Conservation (phyloP, 2,797 vertebrate genomes). For the Anniella stebbinsi region DNA sequence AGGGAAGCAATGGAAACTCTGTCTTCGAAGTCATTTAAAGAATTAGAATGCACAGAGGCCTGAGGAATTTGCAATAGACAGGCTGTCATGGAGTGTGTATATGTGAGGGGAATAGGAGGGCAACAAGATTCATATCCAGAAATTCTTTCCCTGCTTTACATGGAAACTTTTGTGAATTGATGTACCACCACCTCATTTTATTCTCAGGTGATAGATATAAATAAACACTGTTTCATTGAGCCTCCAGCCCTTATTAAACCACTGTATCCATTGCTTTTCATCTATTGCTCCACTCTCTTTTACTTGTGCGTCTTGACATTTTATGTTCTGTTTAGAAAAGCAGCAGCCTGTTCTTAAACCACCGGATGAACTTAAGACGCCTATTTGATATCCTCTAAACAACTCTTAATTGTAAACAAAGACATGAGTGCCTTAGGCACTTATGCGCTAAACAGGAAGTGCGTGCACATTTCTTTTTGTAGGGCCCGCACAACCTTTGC, state of each 20-base stretch:
- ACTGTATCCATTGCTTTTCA: not conserved
- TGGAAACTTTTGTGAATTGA: not conserved
- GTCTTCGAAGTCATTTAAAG: constrained; percentile 9
- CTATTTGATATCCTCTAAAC: not conserved
- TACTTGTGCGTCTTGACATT: not conserved
- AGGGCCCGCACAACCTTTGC: not conserved
- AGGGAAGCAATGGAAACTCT: constrained; percentile 4
- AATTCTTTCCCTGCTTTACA: not conserved
- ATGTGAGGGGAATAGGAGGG: not conserved
- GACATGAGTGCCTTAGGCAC: not conserved
- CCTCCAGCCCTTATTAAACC: not conserved
- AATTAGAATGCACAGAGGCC: not conserved
- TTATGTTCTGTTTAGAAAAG: not conserved
- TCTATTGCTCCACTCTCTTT: not conserved
- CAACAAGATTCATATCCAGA: not conserved
- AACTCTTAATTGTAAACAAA: not conserved
- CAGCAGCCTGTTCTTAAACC: not conserved
- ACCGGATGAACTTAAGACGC: not conserved
- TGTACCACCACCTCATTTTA: not conserved
- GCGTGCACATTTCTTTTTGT: not conserved
- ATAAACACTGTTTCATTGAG: not conserved
- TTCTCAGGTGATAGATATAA: not conserved
- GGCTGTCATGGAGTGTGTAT: not conserved
- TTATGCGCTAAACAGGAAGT: not conserved
- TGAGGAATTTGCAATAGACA: not conserved